These are phyloP conservation scores for Tragelaphus strepsiceros DNA, from an alignment of 2,113 vertebrate genomes.

Conservation along the genomic window DNA sequence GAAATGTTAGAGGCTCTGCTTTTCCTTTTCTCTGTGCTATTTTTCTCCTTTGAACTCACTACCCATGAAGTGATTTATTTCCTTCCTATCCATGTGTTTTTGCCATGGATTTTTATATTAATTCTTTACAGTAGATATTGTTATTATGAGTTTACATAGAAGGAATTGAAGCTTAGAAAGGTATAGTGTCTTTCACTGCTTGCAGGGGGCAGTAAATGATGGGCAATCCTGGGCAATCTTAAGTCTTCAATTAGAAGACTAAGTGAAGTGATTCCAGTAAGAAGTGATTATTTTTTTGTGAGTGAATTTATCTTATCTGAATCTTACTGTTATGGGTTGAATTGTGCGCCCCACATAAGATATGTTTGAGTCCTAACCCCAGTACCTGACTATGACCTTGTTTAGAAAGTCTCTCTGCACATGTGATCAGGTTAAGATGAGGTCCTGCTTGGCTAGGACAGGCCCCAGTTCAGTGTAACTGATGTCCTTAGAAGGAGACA, in stretches of 20 bases:
- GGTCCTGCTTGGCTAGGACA: not conserved
- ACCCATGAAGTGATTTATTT: not conserved
- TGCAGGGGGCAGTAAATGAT: not conserved
- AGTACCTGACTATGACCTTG: not conserved
- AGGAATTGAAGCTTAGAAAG: not conserved
- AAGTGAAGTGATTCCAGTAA: not conserved
- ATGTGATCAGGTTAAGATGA: not conserved
- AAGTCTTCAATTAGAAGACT: not conserved
- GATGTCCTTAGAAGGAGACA: not conserved
- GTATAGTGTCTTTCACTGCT: not conserved
- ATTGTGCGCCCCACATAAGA: not conserved
- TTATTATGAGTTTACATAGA: not conserved
- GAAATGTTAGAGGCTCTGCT: not conserved
- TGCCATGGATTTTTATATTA: not conserved
- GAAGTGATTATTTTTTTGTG: not conserved
- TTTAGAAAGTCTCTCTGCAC: not conserved
- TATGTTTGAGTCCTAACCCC: not conserved
- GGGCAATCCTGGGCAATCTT: not conserved
- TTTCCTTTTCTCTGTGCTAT: not conserved
- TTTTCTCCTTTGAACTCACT: not conserved
- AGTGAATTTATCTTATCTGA: not conserved
- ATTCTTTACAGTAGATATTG: not conserved
- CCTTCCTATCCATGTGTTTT: not conserved
- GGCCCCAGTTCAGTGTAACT: not conserved
- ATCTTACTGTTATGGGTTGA: not conserved